Evolutionary conservation across 2,888 invertebrate species (phyloP).

Genomic region (Andrena chrysosceles): DNA sequence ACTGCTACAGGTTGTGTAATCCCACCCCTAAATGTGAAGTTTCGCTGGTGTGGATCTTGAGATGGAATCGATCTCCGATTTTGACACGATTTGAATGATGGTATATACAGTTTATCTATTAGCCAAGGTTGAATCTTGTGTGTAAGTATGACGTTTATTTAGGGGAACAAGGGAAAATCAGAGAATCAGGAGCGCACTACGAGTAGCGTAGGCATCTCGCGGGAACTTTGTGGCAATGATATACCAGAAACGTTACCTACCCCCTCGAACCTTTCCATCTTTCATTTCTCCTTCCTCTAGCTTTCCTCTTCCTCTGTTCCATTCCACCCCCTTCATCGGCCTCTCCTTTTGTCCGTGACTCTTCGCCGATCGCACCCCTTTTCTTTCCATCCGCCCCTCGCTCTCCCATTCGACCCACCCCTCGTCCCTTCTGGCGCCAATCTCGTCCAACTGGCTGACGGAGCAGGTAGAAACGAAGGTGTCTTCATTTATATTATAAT

Average conservation of each 20-base stretch:
- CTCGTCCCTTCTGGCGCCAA: constrained; percentile 14
- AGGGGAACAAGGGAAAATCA: too few relatives aligned
- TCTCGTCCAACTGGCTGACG: constrained; percentile 60
- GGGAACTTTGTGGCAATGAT: too few relatives aligned
- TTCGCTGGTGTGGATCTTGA: too few relatives aligned
- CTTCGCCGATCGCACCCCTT: constrained; percentile 17
- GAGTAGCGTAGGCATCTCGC: too few relatives aligned
- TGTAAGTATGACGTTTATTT: too few relatives aligned
- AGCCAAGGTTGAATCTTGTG: too few relatives aligned
- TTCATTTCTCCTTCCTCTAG: not conserved
- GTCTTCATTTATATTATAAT: constrained; percentile 80
- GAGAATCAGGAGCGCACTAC: too few relatives aligned
- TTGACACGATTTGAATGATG: too few relatives aligned
- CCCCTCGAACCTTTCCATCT: constrained; percentile 9
- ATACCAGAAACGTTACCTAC: not conserved
- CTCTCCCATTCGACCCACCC: not conserved
- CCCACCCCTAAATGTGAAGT: too few relatives aligned
- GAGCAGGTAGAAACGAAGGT: constrained; percentile 69
- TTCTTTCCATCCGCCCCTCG: not conserved
- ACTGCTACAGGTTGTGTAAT: too few relatives aligned
- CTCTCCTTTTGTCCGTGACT: constrained; percentile 6
- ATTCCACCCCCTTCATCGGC: not conserved
- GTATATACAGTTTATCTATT: too few relatives aligned
- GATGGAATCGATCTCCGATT: too few relatives aligned
- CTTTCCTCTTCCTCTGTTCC: not conserved